Evolutionary conservation across 1,140 invertebrate species (phyloP).

Genomic region (Aphis craccivora): DNA sequence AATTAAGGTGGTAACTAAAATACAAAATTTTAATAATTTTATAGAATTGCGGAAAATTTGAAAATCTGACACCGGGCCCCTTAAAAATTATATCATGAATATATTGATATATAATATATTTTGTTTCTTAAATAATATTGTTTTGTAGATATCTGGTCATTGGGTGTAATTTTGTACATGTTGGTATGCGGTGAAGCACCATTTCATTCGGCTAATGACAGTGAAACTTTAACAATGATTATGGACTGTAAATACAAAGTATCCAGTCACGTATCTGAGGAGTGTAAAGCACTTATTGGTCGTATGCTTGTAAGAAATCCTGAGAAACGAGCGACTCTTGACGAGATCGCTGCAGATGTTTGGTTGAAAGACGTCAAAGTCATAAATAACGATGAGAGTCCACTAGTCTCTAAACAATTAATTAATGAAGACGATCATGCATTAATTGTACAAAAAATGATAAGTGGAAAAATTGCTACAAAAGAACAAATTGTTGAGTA

Average conservation of each 20-base stretch:
- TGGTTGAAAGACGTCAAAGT: slow-evolving; percentile 75
- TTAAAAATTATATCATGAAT: no score
- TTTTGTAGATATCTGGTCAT: slow-evolving; percentile 91
- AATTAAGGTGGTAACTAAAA: no score
- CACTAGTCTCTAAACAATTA: slow-evolving; percentile 82
- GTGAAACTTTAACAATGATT: slow-evolving; percentile 98
- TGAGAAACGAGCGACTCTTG: slow-evolving; percentile 84
- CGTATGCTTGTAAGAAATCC: slow-evolving; percentile 94
- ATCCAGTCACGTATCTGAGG: slow-evolving; percentile 84
- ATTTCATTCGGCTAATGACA: slow-evolving; percentile 99
- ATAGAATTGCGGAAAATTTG: no score
- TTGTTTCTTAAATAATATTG: slow-evolving; percentile 59
- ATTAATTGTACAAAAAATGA: slow-evolving; percentile 94
- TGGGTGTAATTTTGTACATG: slow-evolving; percentile 99
- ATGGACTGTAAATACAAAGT: slow-evolving; percentile 99
- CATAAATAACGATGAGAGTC: slow-evolving; percentile 68
- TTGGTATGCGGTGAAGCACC: slow-evolving; percentile 95
- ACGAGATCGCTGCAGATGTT: slow-evolving; percentile 86
- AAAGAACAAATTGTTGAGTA: slow-evolving; percentile 93
- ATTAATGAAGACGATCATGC: slow-evolving; percentile 91
- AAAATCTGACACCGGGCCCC: no score
- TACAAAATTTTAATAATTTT: no score
- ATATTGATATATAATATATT: no score
- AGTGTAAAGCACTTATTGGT: slow-evolving; percentile 88
- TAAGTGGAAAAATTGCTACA: slow-evolving; percentile 90